A percentile compares a stretch with the other conserved stretches of the same genome.
phyloP scores from a whole-genome alignment of 2,113 vertebrate species.

The Arenaria interpres region DNA sequence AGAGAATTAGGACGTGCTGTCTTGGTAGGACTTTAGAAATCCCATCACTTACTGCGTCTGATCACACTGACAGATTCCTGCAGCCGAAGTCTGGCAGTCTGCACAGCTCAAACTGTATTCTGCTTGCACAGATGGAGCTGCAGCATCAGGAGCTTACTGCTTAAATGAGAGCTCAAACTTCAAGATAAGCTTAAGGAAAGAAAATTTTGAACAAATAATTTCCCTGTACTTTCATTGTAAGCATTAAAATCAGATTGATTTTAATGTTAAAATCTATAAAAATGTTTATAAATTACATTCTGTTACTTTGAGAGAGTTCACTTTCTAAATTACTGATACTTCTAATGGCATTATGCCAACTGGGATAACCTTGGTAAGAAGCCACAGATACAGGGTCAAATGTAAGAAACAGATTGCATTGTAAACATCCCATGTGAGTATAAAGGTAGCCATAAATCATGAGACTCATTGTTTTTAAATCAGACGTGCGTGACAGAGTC shows the following conservation, averaged over 20 bases:
- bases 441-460: not conserved
- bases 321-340: not conserved
- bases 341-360: not conserved
- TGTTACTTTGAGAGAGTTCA: not conserved
- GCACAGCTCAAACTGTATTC: not conserved
- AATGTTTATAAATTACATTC: not conserved
- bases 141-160: not conserved
- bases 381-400: not conserved
- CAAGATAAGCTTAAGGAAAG: not conserved
- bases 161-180: not conserved
- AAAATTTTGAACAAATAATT: not conserved
- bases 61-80: not conserved
- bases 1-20: not conserved
- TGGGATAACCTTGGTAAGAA: not conserved
- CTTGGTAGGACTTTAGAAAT: not conserved
- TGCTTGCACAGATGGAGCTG: not conserved
- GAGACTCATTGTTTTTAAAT: not conserved
- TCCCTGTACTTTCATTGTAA: not conserved
- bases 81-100: not conserved
- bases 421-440: not conserved
- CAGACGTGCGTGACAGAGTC: not conserved
- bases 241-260: not conserved
- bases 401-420: not conserved
- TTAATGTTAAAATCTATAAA: not conserved
- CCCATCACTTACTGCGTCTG: not conserved